phyloP scores from a whole-genome alignment of 2,113 vertebrate species.

The Puma concolor region DNA sequence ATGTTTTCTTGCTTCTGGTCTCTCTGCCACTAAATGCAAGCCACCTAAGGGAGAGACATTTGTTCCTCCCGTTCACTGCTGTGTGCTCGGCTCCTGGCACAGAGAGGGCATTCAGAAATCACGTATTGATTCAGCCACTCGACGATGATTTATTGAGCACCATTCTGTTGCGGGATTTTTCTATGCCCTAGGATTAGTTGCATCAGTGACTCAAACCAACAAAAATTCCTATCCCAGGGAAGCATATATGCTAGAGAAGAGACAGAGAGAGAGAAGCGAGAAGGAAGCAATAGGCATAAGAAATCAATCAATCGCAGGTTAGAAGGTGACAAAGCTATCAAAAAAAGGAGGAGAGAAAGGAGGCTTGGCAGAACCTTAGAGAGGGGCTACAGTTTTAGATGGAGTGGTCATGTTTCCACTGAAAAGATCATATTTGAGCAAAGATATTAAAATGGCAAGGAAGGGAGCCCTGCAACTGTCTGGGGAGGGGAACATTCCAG shows the following conservation, averaged over 20 bases:
- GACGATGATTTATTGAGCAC: background rate
- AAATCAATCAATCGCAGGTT: background rate
- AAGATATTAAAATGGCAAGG: background rate
- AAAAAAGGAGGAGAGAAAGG: background rate
- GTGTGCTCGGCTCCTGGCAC: background rate
- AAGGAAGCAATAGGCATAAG: background rate
- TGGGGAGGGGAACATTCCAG: background rate
- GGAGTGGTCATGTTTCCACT: background rate
- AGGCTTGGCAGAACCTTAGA: background rate
- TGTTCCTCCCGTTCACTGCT: background rate
- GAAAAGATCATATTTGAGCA: background rate
- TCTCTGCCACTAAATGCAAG: background rate
- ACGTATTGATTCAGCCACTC: background rate
- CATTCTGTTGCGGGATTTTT: background rate
- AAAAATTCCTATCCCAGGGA: background rate
- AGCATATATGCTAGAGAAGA: accelerated
- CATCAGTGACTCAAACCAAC: background rate
- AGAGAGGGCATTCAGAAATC: background rate
- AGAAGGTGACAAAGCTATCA: background rate
- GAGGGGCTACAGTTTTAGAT: background rate
- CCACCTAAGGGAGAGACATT: background rate
- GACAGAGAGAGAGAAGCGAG: background rate
- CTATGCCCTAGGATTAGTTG: background rate
- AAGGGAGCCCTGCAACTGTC: background rate
- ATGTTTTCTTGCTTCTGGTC: background rate